Percentiles rank a stretch among this genome's conserved stretches.
These are phyloP conservation scores for Pseudochromis fuscus DNA, from an alignment of 2,797 vertebrate species.

Conservation along the genomic window DNA sequence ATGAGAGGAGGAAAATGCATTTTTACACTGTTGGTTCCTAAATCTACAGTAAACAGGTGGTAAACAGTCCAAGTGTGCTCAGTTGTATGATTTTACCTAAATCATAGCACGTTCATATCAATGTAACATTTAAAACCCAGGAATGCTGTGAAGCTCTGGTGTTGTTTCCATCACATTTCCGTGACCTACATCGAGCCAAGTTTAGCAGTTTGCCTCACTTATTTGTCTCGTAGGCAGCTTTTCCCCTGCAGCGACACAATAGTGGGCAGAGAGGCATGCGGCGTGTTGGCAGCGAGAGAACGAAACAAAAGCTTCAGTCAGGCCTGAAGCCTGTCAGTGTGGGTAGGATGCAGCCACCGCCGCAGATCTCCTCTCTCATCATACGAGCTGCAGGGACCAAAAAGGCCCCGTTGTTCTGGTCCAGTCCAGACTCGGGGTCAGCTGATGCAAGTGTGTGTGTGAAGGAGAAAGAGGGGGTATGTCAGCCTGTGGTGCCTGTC, in stretches of 20 bases:
- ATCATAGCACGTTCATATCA: background rate
- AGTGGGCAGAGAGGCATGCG: constrained; percentile 49
- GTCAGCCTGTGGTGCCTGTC: constrained; percentile 44
- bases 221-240: constrained; percentile 45
- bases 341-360: constrained; percentile 56
- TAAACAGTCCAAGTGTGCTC: background rate
- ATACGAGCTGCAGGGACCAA: constrained; percentile 51
- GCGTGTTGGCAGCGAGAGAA: constrained; percentile 40
- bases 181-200: constrained; percentile 37
- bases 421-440: constrained; percentile 54
- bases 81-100: background rate
- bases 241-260: constrained; percentile 28
- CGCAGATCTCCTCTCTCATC: constrained; percentile 59
- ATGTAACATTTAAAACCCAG: background rate
- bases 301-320: constrained; percentile 81
- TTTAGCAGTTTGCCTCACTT: constrained; percentile 37
- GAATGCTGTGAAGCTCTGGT: background rate
- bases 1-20: background rate
- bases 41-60: background rate
- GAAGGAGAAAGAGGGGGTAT: constrained; percentile 4
- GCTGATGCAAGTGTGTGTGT: constrained; percentile 48
- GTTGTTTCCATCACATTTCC: constrained; percentile 17
- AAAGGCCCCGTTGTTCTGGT: constrained; percentile 76
- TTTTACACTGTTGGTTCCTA: background rate
- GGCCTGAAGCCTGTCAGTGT: constrained; percentile 60